Evolutionary conservation across 2,113 vertebrate genomes (phyloP), one percentile per base, ranked within the genome.

Genomic region (Entosphenus tridentatus): DNA sequence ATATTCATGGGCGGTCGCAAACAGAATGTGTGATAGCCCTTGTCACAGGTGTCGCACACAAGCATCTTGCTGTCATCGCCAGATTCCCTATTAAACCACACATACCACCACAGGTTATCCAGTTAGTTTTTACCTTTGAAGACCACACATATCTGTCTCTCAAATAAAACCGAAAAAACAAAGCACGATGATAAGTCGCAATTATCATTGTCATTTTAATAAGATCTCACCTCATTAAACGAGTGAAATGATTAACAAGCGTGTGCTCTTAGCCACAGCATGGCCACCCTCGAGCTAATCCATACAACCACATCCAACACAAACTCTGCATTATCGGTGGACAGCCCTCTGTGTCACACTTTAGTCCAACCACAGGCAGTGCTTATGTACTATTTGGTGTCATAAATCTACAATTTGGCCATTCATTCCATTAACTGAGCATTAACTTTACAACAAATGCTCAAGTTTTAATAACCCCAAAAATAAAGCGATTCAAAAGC

Each of bases 1-100:
- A 82, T 79, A 13, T 89, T 86, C 83, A 89, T 86, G 73, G 86
- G 80, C 11, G 89, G 93, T 14, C 86, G 86, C 59, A 96, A 85
- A 78, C 93, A 97, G 78, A 89, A 89, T 9, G 86, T 78, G 78
- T 97, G 93, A 77, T 89, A 93, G 56, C 85, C 82, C 84, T 97
- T 97, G 80, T 96, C 88, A 10, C 93, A 97, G 9, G 85, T 83
- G 72, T 89, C 86, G 9, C 93, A 97, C 74, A 91, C 87, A 74
- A 96, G 77, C 84, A 96, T 83, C 80, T 82, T 82, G 76, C 76
- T 85, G 70, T 88, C 86, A 56, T 90, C 86, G 56, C 83, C 89
- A 72, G 79, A 85, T 74, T 88, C 81, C 76, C 91, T 97, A 74
- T 72, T 74, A 72, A 55, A 70, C 14, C 74, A 57, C 21, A 67